Evolutionary conservation across 2,888 invertebrate species (phyloP).

Genomic region (Papilio elwesi): DNA sequence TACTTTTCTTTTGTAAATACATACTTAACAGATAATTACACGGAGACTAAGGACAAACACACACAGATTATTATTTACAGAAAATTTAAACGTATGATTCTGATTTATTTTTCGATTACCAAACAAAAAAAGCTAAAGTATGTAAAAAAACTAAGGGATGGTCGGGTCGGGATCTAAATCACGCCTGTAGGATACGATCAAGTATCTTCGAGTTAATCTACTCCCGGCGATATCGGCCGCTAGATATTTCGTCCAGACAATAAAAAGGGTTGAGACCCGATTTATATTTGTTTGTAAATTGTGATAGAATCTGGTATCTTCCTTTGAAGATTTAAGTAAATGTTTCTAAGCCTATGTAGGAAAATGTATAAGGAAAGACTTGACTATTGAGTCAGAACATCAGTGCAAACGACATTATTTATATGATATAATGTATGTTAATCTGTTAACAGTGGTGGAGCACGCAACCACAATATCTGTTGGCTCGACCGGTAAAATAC

Average conservation of each 20-base stretch:
- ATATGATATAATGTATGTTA: too few relatives aligned
- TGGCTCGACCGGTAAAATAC: too few relatives aligned
- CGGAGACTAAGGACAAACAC: too few relatives aligned
- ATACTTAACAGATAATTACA: too few relatives aligned
- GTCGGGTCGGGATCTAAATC: constrained; percentile 21
- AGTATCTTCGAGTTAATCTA: constrained; percentile 30
- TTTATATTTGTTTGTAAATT: constrained; percentile 17
- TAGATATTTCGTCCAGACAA: constrained; percentile 24
- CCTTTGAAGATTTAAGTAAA: not conserved
- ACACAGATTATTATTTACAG: too few relatives aligned
- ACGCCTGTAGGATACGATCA: constrained; percentile 22
- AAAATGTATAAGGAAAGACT: too few relatives aligned
- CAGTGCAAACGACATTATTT: too few relatives aligned
- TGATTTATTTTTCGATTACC: constrained; percentile 11
- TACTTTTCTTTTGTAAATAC: too few relatives aligned
- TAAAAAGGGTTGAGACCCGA: constrained; percentile 9
- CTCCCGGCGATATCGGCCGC: constrained; percentile 18
- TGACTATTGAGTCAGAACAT: too few relatives aligned
- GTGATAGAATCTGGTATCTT: not conserved
- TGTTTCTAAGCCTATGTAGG: not conserved
- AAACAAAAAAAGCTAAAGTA: too few relatives aligned
- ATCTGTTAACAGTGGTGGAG: too few relatives aligned
- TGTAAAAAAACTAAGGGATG: not conserved
- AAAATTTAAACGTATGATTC: not conserved
- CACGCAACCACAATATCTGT: too few relatives aligned